Percentiles rank a stretch among this genome's conserved stretches.
phyloP scores from a whole-genome alignment of 2,888 invertebrate species.

The Alloscopus bannaensis region DNA sequence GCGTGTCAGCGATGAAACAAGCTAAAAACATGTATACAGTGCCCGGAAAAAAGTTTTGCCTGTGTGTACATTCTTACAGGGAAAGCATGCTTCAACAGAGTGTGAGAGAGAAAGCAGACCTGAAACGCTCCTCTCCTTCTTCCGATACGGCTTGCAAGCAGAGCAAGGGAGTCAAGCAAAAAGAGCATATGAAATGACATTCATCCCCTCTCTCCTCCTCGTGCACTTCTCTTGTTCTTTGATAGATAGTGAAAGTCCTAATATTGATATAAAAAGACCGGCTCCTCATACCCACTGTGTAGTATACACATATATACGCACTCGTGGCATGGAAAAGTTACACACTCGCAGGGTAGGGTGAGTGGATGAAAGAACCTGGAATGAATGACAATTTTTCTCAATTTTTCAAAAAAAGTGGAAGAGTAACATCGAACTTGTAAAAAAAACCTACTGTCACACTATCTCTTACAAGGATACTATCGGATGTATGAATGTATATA shows the following conservation, averaged over 20 bases:
- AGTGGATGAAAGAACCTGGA: slow-evolving; percentile 50
- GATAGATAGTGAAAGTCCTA: no score
- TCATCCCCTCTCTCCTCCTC: slow-evolving; percentile 29
- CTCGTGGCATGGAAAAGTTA: no score
- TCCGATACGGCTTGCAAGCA: no score
- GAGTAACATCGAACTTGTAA: slow-evolving; percentile 6
- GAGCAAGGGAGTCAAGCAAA: background rate
- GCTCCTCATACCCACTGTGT: no score
- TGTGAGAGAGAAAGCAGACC: no score
- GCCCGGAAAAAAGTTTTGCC: background rate
- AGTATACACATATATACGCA: no score
- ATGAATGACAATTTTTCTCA: slow-evolving; percentile 64
- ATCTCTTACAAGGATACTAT: slow-evolving; percentile 1
- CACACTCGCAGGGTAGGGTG: no score
- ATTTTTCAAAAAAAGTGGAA: slow-evolving; percentile 41
- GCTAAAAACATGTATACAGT: background rate
- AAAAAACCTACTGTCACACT: background rate
- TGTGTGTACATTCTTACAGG: background rate
- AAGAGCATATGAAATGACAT: slow-evolving; percentile 35
- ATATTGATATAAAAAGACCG: slow-evolving; percentile 18
- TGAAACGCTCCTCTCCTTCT: no score
- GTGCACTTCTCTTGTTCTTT: no score
- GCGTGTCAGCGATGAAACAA: slow-evolving; percentile 23
- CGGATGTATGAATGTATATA: background rate
- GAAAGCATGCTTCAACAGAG: background rate